Percentiles rank a stretch among this genome's conserved stretches.
Evolutionary conservation across 2,113 vertebrate species (phyloP).

Genomic region (Anser cygnoides): DNA sequence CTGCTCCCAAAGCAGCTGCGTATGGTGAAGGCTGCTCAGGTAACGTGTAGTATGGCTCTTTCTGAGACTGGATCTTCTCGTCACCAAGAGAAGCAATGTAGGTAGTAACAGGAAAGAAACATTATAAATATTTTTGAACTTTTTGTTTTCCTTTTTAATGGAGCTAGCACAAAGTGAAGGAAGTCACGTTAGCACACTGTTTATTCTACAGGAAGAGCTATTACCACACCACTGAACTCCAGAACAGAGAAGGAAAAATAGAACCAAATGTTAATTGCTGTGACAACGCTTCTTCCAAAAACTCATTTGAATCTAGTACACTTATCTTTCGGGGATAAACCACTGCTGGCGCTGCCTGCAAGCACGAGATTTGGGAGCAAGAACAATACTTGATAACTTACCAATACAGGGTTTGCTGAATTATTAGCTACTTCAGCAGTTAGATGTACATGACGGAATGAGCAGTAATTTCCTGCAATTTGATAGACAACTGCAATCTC

Average conservation of each 20-base stretch:
- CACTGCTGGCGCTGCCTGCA: neutral
- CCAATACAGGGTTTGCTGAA: neutral
- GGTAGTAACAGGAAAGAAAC: neutral
- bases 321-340: neutral
- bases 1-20: neutral
- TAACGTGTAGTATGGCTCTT: neutral
- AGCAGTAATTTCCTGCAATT: neutral
- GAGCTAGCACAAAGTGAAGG: neutral
- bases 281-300: neutral
- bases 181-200: neutral
- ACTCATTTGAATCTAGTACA: neutral
- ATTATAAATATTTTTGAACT: neutral
- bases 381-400: neutral
- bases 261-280: neutral
- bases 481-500: neutral
- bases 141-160: neutral
- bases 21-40: fast-evolving
- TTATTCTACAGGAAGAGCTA: neutral
- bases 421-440: neutral
- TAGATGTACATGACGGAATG: neutral
- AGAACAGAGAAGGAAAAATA: neutral
- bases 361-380: neutral
- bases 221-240: neutral
- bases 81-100: neutral
- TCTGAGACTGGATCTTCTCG: neutral